These are phyloP conservation scores for Carcina quercana DNA, from an alignment of 2,888 invertebrate species.

Conservation along the genomic window DNA sequence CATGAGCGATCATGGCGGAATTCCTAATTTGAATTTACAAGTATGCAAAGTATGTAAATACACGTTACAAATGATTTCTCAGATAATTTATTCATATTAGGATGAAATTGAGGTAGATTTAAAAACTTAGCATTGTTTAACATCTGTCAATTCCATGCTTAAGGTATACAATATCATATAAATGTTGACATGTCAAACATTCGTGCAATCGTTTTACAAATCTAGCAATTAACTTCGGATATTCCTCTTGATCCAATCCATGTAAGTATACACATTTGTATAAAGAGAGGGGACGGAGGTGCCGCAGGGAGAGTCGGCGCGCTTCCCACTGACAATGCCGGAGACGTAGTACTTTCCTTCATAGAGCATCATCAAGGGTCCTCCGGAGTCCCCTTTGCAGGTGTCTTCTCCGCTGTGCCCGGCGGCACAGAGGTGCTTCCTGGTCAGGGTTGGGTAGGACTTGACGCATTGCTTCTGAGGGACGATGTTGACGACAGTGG, in stretches of 20 bases:
- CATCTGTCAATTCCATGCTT: conserved; percentile 7
- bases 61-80: no score
- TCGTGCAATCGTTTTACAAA: not conserved
- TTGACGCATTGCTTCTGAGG: conserved; percentile 41
- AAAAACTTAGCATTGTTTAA: no score
- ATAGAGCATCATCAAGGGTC: conserved; percentile 56
- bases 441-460: conserved; percentile 41
- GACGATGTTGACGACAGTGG: conserved; percentile 51
- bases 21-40: no score
- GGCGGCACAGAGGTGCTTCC: conserved; percentile 53
- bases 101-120: no score
- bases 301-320: conserved; percentile 55
- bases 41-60: no score
- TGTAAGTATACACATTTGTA: conserved; percentile 53
- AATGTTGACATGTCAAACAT: no score
- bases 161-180: no score
- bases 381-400: conserved; percentile 65
- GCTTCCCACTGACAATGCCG: conserved; percentile 61
- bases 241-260: conserved; percentile 45
- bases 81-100: no score
- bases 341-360: conserved; percentile 49
- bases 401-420: conserved; percentile 57
- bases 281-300: conserved; percentile 57
- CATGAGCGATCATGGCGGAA: no score
- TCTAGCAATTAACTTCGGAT: conserved; percentile 24